Evolutionary conservation across 2,888 invertebrate species (phyloP), one percentile per base, ranked within the genome.

Genomic region (Sinohyriopsis cumingii): DNA sequence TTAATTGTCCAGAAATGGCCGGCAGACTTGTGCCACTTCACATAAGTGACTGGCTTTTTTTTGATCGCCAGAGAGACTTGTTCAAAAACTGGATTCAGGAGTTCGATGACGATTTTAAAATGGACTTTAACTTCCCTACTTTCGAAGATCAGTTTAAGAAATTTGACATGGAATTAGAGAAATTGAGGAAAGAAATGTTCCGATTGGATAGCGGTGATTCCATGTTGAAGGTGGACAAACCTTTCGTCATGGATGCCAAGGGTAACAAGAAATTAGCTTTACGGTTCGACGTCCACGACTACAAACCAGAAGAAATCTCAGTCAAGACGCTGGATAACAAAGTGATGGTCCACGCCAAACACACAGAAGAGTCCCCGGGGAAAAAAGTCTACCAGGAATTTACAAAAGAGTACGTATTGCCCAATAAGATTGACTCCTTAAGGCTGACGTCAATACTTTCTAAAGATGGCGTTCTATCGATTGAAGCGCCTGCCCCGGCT

Each of bases 311-410:
- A 91, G 98, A 99, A 93, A 97, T 98, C 90, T 96, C 98, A 89
- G 98, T 99, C 82, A 99, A 98, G 92, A 99, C 98, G 80, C 96
- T 98, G 86, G 98, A 98, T 92, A 98, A 98, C 92, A 96, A 97
- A 93, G 93, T 99, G 66, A 79, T 78, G 73, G 96, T 98, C 62
- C 97, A 98, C 90, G 99, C 98, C 77, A 98, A 98, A 91, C 99
- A 99, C 92, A 97, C 98, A 91, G 98, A 99, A 92, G 98, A 98
- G 92, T 94, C 96, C 63, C 97, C 98, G 91, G 96, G 96, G 89
- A 96, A 97, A 92, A 96, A 96, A 67, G 97, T 98, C 75, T 98
- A 97, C 93, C 94, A 98, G 91, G 98, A 99, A 91, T 99, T 98
- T 94, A 98, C 98, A 91, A 94, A 97, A 84, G 98, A 98, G 92